A percentile compares a stretch with the other conserved stretches of the same genome.
phyloP scores from a whole-genome alignment of 2,113 vertebrate species.

The Rhynchopsitta pachyrhyncha region DNA sequence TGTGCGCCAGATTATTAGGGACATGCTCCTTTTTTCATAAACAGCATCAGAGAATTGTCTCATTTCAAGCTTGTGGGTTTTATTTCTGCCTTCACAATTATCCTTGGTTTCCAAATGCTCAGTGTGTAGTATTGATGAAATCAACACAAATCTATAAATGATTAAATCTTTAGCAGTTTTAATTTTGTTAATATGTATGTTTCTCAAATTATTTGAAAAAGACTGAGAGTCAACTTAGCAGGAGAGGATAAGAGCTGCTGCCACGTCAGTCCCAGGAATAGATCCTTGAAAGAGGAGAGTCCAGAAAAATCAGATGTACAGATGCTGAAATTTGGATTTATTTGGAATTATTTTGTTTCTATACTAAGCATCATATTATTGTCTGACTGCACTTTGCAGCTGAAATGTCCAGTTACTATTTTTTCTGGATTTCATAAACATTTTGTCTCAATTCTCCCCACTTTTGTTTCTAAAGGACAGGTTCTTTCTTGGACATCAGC shows the following conservation, averaged over 20 bases:
- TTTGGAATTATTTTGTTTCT: not conserved
- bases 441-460: not conserved
- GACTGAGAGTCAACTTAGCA: fast-evolving
- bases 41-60: not conserved
- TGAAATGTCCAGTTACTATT: not conserved
- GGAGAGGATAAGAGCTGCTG: not conserved
- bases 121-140: not conserved
- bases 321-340: not conserved
- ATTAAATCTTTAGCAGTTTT: not conserved
- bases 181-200: not conserved
- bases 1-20: not conserved
- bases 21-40: not conserved
- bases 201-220: not conserved
- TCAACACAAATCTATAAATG: not conserved
- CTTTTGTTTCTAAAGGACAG: not conserved
- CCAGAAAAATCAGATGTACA: not conserved
- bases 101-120: not conserved
- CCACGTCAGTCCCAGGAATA: not conserved
- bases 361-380: not conserved
- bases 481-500: not conserved
- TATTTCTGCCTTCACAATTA: not conserved
- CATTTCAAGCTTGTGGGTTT: not conserved
- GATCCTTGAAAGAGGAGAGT: not conserved
- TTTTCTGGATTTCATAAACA: not conserved
- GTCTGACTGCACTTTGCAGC: not conserved